Conservation (phyloP, 92 coral and sea anemone species). For the Galaxea fascicularis region DNA sequence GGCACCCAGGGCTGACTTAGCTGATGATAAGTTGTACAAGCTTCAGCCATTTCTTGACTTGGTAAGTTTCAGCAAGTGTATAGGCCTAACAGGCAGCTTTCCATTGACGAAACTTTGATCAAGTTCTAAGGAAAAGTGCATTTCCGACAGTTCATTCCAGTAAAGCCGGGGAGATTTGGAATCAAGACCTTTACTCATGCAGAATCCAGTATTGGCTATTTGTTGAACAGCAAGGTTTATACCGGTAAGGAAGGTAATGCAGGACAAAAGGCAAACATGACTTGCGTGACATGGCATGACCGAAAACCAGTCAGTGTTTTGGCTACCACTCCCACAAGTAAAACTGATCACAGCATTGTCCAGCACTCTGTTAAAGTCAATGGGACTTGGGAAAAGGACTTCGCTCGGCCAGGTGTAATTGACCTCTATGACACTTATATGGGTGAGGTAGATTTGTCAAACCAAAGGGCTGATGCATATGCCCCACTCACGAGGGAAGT, state of each 20-base stretch:
- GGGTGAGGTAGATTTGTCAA: too few relatives aligned
- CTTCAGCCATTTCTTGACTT: slow-evolving; percentile 7
- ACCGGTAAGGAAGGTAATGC: slow-evolving; percentile 3
- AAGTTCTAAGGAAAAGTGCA: slow-evolving; percentile 29
- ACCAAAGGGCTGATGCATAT: too few relatives aligned
- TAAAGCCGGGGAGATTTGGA: too few relatives aligned
- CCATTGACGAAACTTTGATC: slow-evolving; percentile 1
- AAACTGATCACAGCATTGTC: background rate
- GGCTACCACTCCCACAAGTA: too few relatives aligned
- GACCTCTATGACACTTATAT: background rate
- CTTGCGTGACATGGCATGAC: slow-evolving; percentile 35
- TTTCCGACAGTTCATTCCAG: slow-evolving; percentile 30
- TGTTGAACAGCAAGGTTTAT: slow-evolving; percentile 4
- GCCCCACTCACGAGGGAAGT: too few relatives aligned
- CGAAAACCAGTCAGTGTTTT: too few relatives aligned
- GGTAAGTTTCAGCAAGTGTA: slow-evolving; percentile 27
- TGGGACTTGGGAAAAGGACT: too few relatives aligned
- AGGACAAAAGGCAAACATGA: slow-evolving; percentile 28
- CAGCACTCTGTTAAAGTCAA: too few relatives aligned
- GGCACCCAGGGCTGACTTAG: background rate
- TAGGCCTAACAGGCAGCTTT: slow-evolving; percentile 17
- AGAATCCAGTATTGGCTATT: background rate
- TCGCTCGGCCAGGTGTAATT: too few relatives aligned
- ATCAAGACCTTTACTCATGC: too few relatives aligned
- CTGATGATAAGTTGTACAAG: slow-evolving; percentile 7